A percentile compares a stretch with the other conserved stretches of the same genome.
These are phyloP conservation scores for Meloidogyne floridensis DNA, from an alignment of 1,140 invertebrate species.

Conservation along the genomic window DNA sequence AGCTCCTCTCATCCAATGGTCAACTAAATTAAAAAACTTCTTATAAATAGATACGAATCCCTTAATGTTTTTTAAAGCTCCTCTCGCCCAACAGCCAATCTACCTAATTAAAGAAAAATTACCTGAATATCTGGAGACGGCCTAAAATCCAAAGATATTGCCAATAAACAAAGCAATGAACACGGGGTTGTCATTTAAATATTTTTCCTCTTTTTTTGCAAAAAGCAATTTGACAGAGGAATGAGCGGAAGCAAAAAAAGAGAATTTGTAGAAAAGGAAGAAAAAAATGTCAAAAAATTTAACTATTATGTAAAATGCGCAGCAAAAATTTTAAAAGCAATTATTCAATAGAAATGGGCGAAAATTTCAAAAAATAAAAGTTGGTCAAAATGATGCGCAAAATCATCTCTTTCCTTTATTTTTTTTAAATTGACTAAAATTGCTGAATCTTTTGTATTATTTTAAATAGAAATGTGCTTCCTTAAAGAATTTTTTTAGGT, in stretches of 20 bases:
- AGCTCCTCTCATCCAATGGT: no score
- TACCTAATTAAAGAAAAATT: background rate
- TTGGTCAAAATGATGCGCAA: background rate
- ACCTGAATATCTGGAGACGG: constrained; percentile 24
- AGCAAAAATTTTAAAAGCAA: background rate
- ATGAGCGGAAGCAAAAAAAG: background rate
- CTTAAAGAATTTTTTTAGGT: no score
- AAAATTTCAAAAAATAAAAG: background rate
- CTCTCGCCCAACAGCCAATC: no score
- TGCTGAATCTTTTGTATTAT: background rate
- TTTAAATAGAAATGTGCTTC: background rate
- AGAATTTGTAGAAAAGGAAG: background rate
- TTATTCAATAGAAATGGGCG: background rate
- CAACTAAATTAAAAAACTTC: no score
- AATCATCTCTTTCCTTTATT: background rate
- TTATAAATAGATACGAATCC: no score
- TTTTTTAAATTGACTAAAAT: background rate
- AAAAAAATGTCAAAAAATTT: background rate
- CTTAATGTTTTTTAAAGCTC: no score
- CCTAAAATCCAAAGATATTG: constrained; percentile 11
- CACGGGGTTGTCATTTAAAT: constrained; percentile 9
- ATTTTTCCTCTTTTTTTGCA: background rate
- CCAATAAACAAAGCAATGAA: constrained; percentile 19
- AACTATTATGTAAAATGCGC: background rate
- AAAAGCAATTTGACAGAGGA: background rate